These are phyloP conservation scores for Morone chrysops DNA, from an alignment of 2,113 vertebrate genomes.

Conservation along the genomic window DNA sequence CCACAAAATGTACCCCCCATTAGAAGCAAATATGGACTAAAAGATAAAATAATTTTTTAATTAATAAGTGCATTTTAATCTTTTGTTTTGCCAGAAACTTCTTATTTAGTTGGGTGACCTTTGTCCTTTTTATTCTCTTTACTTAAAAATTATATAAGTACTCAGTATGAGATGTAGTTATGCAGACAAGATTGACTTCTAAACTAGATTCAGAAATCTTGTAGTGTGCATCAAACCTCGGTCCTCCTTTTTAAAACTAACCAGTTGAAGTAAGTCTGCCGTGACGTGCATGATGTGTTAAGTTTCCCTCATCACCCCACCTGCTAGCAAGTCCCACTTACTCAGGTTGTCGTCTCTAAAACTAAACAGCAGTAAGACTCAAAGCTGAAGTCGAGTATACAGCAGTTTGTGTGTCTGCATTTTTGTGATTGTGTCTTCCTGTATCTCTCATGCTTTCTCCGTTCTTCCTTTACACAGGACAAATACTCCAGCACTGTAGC, in stretches of 20 bases:
- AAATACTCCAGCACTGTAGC: conserved; percentile 3
- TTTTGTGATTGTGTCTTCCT: conserved; percentile 29
- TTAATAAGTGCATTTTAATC: no score
- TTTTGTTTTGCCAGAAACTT: not conserved
- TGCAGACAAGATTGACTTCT: not conserved
- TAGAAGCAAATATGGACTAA: not conserved
- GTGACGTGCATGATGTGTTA: conserved; percentile 68
- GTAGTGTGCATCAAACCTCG: conserved; percentile 51
- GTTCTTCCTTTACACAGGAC: not conserved
- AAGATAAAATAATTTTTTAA: no score
- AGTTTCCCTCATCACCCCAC: conserved; percentile 8
- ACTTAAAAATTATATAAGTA: not conserved
- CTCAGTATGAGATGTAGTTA: not conserved
- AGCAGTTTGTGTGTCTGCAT: conserved; percentile 25
- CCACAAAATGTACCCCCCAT: not conserved
- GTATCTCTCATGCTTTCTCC: conserved; percentile 11
- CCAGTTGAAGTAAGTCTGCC: conserved; percentile 61
- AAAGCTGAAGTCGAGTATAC: not conserved
- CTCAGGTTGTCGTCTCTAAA: conserved; percentile 29
- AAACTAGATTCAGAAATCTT: conserved; percentile 36
- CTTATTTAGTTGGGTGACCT: not conserved
- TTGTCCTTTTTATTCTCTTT: no score
- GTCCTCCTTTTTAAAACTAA: conserved; percentile 64
- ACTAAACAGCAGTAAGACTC: conserved; percentile 18
- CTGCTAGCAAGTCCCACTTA: conserved; percentile 33